Evolutionary conservation across 2,113 vertebrate species (phyloP).

Genomic region (Cricetomys ansorgei): DNA sequence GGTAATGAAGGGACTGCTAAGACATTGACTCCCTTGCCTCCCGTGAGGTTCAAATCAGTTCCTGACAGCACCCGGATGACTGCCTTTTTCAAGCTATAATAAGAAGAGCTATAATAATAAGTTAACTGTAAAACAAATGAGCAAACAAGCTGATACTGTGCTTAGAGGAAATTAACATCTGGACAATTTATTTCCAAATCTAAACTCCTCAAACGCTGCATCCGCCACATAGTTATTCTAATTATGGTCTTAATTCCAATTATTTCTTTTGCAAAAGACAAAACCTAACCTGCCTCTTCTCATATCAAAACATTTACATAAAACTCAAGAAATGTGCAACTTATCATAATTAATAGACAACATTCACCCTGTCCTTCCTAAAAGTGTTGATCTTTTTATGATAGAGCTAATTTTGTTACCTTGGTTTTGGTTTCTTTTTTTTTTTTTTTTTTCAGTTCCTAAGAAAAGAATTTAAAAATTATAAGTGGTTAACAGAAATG

Average conservation of each 20-base stretch:
- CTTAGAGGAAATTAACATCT: slow-evolving; percentile 16
- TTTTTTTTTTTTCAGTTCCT: slow-evolving; percentile 1
- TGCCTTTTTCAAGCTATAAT: not conserved
- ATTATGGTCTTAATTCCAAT: slow-evolving; percentile 38
- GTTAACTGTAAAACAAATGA: not conserved
- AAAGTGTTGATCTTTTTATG: not conserved
- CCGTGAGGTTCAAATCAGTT: not conserved
- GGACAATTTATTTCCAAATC: slow-evolving; percentile 31
- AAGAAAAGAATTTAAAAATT: not conserved
- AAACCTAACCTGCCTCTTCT: slow-evolving; percentile 38
- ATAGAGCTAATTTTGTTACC: not conserved
- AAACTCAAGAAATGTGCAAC: slow-evolving; percentile 21
- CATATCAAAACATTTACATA: slow-evolving; percentile 22
- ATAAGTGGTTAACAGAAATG: slow-evolving; percentile 37
- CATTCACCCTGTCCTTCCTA: not conserved
- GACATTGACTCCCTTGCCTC: not conserved
- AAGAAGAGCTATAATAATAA: slow-evolving; percentile 19
- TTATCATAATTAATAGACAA: not conserved
- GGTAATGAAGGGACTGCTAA: slow-evolving; percentile 21
- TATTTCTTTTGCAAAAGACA: slow-evolving; percentile 28
- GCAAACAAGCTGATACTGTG: not conserved
- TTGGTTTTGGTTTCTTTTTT: too few species aligned
- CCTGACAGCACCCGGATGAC: not conserved
- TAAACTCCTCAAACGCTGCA: not conserved
- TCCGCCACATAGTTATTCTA: not conserved